Percentiles rank a stretch among this genome's conserved stretches.
These are phyloP conservation scores for Bellardia pandia DNA, from an alignment of 2,888 invertebrate species.

Conservation along the genomic window DNA sequence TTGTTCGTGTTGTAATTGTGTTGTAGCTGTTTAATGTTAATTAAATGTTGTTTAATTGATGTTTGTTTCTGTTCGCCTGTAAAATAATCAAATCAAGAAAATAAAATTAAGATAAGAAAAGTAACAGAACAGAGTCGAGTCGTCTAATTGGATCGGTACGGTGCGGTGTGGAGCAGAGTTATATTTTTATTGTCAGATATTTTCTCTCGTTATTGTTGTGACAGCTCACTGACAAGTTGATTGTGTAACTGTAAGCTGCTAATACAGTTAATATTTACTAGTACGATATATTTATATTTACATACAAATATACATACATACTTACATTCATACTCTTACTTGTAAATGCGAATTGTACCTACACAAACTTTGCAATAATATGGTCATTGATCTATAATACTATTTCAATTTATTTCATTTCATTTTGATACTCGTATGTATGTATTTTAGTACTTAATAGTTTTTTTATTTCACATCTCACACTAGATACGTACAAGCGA, in stretches of 20 bases:
- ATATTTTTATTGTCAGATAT: not conserved
- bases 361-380: conserved; percentile 32
- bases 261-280: conserved; percentile 33
- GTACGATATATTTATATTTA: not conserved
- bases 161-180: not conserved
- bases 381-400: conserved; percentile 55
- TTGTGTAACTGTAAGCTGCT: conserved; percentile 41
- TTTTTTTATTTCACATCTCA: not conserved
- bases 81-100: conserved; percentile 31
- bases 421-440: not conserved
- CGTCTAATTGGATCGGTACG: not conserved
- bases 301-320: not conserved
- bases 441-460: not conserved
- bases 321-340: not conserved
- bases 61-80: conserved; percentile 36
- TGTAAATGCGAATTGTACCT: not conserved
- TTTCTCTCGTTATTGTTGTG: conserved; percentile 24
- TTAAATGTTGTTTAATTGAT: conserved; percentile 74
- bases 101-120: conserved; percentile 32
- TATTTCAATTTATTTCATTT: conserved; percentile 6
- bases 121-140: not conserved
- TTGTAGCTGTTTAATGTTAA: conserved; percentile 48
- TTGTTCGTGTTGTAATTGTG: conserved; percentile 40
- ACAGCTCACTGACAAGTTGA: conserved; percentile 35
- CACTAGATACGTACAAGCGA: not conserved